Evolutionary conservation across 1,140 invertebrate genomes (phyloP), one percentile per base, ranked within the genome.

Genomic region (Tachypleus tridentatus): DNA sequence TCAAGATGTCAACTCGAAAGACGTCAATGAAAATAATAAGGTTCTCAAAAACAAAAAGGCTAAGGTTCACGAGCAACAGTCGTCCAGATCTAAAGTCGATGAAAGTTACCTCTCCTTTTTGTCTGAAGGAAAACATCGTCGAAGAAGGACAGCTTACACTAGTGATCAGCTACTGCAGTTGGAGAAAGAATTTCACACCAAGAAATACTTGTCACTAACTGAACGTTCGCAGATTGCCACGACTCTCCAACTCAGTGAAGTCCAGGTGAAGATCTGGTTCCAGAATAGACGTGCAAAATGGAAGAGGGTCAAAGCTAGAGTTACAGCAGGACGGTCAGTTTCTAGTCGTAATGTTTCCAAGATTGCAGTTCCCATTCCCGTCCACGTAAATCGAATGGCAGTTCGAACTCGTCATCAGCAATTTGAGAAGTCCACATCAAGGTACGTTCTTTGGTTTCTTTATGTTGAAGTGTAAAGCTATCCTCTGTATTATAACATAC

Each of bases 201-300:
- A 98, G 78, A 97, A 97, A 76, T 98, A 98, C 76, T 83, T 98
- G 0, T 95, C 92, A 51, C 80, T 97, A 2, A 96, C 92, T 0
- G 95, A 98, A 76, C 80, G 96, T 57, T 95, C 92, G 11, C 90
- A 97, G 75, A 97, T 98, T 70, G 95, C 96, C 0, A 85, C 90
- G 47, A 87, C 87, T 3, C 79, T 98, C 3, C 89, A 92, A 71
- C 79, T 98, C 0, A 95, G 89, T 69, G 94, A 98, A 80, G 93
- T 97, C 0, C 93, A 97, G 82, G 87, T 90, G 4, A 94, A 94
- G 82, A 97, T 98, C 67, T 98, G 95, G 96, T 98, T 98, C 75
- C 95, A 98, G 82, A 98, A 98, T 75, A 84, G 95, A 3, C 81
- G 95, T n/a, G 95, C 95, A 7, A 98, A 98, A 77, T 98, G 95